phyloP scores from a whole-genome alignment of 2,888 invertebrate species.

The Trissolcus brochymenae region DNA sequence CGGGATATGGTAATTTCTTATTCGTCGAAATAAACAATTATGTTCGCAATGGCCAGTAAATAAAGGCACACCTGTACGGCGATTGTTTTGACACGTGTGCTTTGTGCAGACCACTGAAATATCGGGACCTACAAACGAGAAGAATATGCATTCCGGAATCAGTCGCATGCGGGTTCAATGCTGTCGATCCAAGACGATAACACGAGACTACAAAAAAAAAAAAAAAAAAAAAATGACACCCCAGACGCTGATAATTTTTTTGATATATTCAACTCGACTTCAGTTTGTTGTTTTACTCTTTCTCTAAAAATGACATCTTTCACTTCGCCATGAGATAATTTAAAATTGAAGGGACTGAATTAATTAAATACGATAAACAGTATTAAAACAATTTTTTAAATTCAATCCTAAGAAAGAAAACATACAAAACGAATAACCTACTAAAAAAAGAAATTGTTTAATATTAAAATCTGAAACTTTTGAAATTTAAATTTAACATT shows the following conservation, averaged over 20 bases:
- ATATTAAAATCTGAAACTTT: too few relatives aligned
- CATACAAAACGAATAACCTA: too few relatives aligned
- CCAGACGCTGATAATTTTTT: slow-evolving; percentile 23
- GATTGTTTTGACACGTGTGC: slow-evolving; percentile 75
- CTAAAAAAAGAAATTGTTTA: too few relatives aligned
- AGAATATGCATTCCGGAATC: slow-evolving; percentile 45
- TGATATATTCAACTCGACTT: slow-evolving; percentile 7
- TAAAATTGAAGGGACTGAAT: too few relatives aligned
- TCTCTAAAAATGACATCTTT: slow-evolving; percentile 19
- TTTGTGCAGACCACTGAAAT: slow-evolving; percentile 63
- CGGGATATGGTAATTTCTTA: slow-evolving; percentile 41
- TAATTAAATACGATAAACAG: too few relatives aligned
- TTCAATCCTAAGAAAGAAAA: too few relatives aligned
- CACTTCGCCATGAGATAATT: slow-evolving; percentile 12
- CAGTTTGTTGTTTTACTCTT: background rate
- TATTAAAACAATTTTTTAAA: too few relatives aligned
- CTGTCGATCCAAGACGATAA: slow-evolving; percentile 60
- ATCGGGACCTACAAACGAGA: slow-evolving; percentile 50
- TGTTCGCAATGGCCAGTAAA: slow-evolving; percentile 59
- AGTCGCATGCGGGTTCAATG: slow-evolving; percentile 68
- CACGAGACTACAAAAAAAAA: slow-evolving; percentile 34
- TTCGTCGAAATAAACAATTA: slow-evolving; percentile 56
- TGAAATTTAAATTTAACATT: too few relatives aligned
- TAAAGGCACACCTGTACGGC: slow-evolving; percentile 69
- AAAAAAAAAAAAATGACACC: background rate